A percentile compares a stretch with the other conserved stretches of the same genome.
Conservation (phyloP, 2,888 invertebrate species). For the Unio pictorum region DNA sequence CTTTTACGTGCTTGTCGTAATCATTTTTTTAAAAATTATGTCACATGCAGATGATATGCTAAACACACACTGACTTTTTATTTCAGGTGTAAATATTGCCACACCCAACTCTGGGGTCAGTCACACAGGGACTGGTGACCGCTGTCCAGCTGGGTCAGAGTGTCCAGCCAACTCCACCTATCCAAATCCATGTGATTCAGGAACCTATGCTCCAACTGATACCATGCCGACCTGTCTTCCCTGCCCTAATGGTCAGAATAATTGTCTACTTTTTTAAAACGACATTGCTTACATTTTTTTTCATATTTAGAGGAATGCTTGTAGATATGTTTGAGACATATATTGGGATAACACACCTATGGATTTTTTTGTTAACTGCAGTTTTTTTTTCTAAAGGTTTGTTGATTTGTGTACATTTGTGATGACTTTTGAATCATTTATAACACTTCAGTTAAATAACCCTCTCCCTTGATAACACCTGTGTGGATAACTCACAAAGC, state of each 20-base stretch:
- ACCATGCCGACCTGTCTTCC: constrained; percentile 48
- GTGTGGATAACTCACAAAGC: too few relatives aligned
- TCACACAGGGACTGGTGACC: constrained; percentile 59
- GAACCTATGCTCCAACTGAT: constrained; percentile 52
- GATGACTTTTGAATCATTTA: too few relatives aligned
- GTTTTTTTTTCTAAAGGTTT: too few relatives aligned
- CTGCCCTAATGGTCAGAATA: constrained; percentile 57
- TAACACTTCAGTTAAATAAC: too few relatives aligned
- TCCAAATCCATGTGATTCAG: constrained; percentile 48
- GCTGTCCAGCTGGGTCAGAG: constrained; percentile 62
- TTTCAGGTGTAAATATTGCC: constrained; percentile 60
- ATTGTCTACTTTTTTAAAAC: not conserved
- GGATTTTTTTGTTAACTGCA: too few relatives aligned
- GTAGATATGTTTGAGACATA: not conserved
- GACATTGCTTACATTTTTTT: not conserved
- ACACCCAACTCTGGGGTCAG: constrained; percentile 47
- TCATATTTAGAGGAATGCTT: not conserved
- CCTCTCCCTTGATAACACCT: too few relatives aligned
- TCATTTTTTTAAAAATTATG: too few relatives aligned
- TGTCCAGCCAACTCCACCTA: constrained; percentile 57
- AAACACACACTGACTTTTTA: not conserved
- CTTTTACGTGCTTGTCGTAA: too few relatives aligned
- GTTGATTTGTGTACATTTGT: too few relatives aligned
- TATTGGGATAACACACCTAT: too few relatives aligned
- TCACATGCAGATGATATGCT: too few relatives aligned